A percentile compares a stretch with the other conserved stretches of the same genome.
Conservation (phyloP, 2,888 invertebrate genomes). For the Aplocera efformata region DNA sequence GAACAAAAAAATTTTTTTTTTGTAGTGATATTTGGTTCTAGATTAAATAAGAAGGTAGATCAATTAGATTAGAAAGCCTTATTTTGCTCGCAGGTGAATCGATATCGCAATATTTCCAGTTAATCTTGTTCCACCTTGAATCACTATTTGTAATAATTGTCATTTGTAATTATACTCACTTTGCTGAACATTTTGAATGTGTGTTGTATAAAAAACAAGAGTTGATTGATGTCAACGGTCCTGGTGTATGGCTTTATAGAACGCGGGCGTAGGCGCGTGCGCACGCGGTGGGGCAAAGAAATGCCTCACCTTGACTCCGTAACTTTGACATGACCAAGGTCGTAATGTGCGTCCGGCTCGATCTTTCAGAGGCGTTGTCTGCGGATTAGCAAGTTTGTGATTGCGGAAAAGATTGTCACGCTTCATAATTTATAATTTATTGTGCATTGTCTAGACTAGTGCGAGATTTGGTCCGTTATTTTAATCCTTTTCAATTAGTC, state of each 20-base stretch:
- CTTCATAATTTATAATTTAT: background rate
- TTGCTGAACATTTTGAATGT: conserved; percentile 59
- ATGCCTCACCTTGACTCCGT: conserved; percentile 38
- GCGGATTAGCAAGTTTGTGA: conserved; percentile 3
- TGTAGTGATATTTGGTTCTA: no score
- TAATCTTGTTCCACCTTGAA: conserved; percentile 1
- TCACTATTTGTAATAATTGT: conserved; percentile 1
- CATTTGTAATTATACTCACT: conserved; percentile 38
- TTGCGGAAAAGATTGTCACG: background rate
- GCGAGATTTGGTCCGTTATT: no score
- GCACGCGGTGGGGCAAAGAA: conserved; percentile 31
- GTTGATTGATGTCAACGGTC: conserved; percentile 46
- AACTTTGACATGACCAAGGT: conserved; percentile 36
- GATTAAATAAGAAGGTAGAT: no score
- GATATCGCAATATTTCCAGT: background rate
- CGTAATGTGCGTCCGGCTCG: conserved; percentile 19
- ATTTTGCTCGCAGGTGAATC: background rate
- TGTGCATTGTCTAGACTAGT: no score
- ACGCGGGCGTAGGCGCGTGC: conserved; percentile 14
- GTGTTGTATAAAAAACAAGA: conserved; percentile 40
- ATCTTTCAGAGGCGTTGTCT: conserved; percentile 8
- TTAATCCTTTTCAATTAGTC: no score
- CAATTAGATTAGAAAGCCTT: no score
- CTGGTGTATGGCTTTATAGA: conserved; percentile 38
- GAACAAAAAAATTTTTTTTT: conserved; percentile 14